A percentile compares a stretch with the other conserved stretches of the same genome.
These are phyloP conservation scores for Dermochelys coriacea DNA, from an alignment of 2,797 vertebrate species.

Conservation along the genomic window DNA sequence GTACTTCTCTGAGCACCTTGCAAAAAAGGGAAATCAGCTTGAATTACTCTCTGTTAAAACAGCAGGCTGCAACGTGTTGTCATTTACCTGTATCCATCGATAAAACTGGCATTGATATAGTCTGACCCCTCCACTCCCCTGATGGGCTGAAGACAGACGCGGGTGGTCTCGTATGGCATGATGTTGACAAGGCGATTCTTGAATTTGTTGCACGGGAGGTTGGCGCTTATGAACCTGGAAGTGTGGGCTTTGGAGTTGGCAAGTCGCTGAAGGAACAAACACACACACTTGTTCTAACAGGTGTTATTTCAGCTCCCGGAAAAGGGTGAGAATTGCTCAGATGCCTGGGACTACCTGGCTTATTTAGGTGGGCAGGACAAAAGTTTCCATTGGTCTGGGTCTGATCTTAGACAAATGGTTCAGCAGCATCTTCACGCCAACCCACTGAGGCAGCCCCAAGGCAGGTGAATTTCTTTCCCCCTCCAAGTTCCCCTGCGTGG, in stretches of 20 bases:
- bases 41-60: accelerated
- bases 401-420: not conserved
- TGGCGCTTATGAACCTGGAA: slow-evolving; percentile 98
- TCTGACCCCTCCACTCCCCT: slow-evolving; percentile 96
- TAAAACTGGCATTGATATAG: slow-evolving; percentile 97
- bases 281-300: not conserved
- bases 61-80: accelerated
- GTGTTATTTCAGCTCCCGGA: not conserved
- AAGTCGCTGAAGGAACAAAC: slow-evolving; percentile 84
- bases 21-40: not conserved
- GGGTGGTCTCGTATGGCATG: slow-evolving; percentile 98
- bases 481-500: accelerated
- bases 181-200: slow-evolving; percentile 99
- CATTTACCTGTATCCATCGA: slow-evolving; percentile 93
- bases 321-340: not conserved
- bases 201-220: slow-evolving; percentile 99
- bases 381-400: not conserved
- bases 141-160: slow-evolving; percentile 98
- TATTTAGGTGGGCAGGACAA: not conserved
- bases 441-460: not conserved
- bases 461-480: accelerated
- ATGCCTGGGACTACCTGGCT: not conserved
- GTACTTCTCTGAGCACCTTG: not conserved
- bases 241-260: slow-evolving; percentile 99
- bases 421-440: not conserved